These are phyloP conservation scores for Pseudomugil tenellus DNA, from an alignment of 2,797 vertebrate genomes.

Conservation along the genomic window DNA sequence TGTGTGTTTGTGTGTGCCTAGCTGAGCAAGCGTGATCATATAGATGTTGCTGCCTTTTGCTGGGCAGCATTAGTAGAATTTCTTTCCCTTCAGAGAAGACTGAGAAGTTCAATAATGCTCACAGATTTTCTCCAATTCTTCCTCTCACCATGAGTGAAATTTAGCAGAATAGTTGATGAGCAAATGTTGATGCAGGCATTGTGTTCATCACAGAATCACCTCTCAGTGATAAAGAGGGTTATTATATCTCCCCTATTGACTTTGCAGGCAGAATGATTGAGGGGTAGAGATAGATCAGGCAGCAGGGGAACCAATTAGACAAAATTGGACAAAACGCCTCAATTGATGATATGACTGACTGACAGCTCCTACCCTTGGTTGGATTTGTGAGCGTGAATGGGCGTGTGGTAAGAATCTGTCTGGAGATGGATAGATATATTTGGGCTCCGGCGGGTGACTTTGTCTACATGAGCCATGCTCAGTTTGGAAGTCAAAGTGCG, in stretches of 20 bases:
- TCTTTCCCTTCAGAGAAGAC: conserved; percentile 51
- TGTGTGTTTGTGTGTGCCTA: conserved; percentile 8
- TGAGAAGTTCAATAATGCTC: conserved; percentile 58
- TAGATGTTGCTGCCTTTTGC: conserved; percentile 33
- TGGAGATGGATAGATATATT: conserved; percentile 10
- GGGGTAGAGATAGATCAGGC: conserved; percentile 75
- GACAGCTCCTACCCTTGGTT: conserved; percentile 71
- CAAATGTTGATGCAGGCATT: conserved; percentile 50
- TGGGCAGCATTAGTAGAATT: conserved; percentile 33
- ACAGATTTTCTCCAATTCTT: conserved; percentile 52
- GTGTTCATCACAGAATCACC: conserved; percentile 75
- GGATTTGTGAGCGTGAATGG: conserved; percentile 36
- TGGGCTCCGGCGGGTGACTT: conserved; percentile 24
- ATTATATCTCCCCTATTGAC: conserved; percentile 80
- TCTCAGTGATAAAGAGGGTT: conserved; percentile 78
- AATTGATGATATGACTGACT: conserved; percentile 83
- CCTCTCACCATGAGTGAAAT: conserved; percentile 49
- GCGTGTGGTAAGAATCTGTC: conserved; percentile 20
- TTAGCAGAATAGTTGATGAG: conserved; percentile 71
- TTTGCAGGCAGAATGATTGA: conserved; percentile 78
- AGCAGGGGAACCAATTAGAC: conserved; percentile 85
- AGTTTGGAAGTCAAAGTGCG: conserved; percentile 7
- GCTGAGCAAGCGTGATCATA: conserved; percentile 5
- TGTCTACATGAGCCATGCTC: conserved; percentile 9
- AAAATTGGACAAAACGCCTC: conserved; percentile 84